Conservation (phyloP, 2,888 invertebrate species). For the Syritta pipiens region DNA sequence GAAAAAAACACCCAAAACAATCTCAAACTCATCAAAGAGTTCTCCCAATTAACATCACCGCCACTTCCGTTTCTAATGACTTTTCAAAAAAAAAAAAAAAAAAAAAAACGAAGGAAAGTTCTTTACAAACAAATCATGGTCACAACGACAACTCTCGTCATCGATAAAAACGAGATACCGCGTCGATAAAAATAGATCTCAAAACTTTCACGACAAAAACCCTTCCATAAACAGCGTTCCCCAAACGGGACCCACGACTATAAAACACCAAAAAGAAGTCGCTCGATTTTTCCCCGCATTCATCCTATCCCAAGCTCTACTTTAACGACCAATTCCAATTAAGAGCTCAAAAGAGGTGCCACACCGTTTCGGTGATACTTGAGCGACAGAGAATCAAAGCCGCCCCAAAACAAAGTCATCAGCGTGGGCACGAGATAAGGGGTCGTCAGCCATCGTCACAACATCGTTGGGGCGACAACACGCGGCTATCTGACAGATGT, state of each 20-base stretch:
- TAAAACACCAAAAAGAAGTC: background rate
- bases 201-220: slow-evolving; percentile 18
- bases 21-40: slow-evolving; percentile 23
- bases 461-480: too few relatives aligned
- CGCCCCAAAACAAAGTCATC: background rate
- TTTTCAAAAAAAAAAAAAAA: slow-evolving; percentile 9
- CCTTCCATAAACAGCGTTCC: too few relatives aligned
- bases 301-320: background rate
- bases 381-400: background rate
- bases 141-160: too few relatives aligned
- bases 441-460: background rate
- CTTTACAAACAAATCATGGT: too few relatives aligned
- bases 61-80: slow-evolving; percentile 14
- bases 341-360: slow-evolving; percentile 8
- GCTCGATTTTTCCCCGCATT: background rate
- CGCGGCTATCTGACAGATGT: slow-evolving; percentile 34
- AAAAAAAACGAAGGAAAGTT: too few relatives aligned
- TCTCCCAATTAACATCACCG: slow-evolving; percentile 11
- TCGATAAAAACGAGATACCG: background rate
- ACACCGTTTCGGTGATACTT: background rate
- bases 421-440: background rate
- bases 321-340: slow-evolving; percentile 11
- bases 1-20: slow-evolving; percentile 18
- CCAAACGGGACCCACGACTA: background rate
- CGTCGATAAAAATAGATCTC: slow-evolving; percentile 1